A percentile compares a stretch with the other conserved stretches of the same genome.
Evolutionary conservation across 2,797 vertebrate species (phyloP).

Genomic region (Linurgus olivaceus): DNA sequence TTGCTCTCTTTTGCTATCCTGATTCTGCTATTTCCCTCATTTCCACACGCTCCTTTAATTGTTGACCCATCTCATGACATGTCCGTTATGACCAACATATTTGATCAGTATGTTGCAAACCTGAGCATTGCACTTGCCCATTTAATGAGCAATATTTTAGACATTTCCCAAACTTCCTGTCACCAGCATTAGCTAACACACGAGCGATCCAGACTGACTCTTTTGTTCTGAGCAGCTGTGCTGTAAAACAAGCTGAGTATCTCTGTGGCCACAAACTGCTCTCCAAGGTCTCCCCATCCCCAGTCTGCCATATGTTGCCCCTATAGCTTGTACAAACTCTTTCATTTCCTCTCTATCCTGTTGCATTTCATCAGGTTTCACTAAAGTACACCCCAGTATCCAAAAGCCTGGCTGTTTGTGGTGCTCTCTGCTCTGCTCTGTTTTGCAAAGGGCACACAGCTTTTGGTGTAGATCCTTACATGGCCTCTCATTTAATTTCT

Average conservation of each 20-base stretch:
- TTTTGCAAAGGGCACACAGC: neutral
- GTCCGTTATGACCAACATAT: neutral
- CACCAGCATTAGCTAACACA: slow-evolving; percentile 48
- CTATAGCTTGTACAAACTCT: slow-evolving; percentile 33
- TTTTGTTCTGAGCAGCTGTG: slow-evolving; percentile 64
- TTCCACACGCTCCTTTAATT: neutral
- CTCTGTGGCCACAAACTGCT: slow-evolving; percentile 21
- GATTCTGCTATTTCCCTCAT: neutral
- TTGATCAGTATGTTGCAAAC: neutral
- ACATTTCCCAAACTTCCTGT: slow-evolving; percentile 56
- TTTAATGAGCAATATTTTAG: slow-evolving; percentile 55
- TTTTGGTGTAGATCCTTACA: neutral
- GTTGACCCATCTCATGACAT: neutral
- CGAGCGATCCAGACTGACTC: neutral
- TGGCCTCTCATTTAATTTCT: neutral
- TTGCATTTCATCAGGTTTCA: slow-evolving; percentile 47
- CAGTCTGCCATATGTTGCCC: slow-evolving; percentile 49
- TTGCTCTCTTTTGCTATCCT: neutral
- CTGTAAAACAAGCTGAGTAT: slow-evolving; percentile 49
- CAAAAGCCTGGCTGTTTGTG: accelerated
- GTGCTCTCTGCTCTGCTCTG: neutral
- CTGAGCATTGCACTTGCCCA: neutral
- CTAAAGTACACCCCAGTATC: neutral
- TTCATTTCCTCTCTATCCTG: slow-evolving; percentile 43
- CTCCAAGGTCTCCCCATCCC: slow-evolving; percentile 34